Conservation (phyloP, 2,113 vertebrate genomes). For the Ochotona curzoniae region DNA sequence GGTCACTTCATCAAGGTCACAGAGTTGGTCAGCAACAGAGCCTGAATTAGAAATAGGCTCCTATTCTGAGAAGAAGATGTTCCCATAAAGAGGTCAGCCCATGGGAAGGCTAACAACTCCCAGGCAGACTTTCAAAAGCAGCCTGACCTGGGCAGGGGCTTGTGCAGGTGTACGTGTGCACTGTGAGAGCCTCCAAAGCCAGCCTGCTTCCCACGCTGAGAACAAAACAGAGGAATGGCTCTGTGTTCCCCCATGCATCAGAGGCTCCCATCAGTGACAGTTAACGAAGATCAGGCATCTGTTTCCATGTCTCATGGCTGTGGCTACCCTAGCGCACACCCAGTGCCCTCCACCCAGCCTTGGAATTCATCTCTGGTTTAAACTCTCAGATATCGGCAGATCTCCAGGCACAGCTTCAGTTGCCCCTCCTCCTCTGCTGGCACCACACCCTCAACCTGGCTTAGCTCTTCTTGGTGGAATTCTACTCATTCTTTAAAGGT, state of each 20-base stretch:
- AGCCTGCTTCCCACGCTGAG: neutral
- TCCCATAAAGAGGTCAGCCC: neutral
- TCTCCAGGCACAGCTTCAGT: neutral
- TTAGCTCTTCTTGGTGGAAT: neutral
- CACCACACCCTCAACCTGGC: neutral
- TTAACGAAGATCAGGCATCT: neutral
- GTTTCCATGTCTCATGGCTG: neutral
- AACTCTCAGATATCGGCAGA: neutral
- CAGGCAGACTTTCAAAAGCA: neutral
- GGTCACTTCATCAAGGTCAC: neutral
- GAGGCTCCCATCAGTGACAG: no score
- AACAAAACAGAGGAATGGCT: neutral
- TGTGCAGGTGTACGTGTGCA: neutral
- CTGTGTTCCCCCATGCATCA: neutral
- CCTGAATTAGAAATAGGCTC: neutral
- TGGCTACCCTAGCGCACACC: no score
- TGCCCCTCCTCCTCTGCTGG: neutral
- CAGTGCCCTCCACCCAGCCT: fast-evolving
- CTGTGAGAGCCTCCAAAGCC: neutral
- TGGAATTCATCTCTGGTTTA: neutral
- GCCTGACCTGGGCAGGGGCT: neutral
- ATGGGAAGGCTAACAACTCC: neutral
- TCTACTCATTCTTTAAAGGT: neutral
- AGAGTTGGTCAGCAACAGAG: neutral
- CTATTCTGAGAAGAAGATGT: neutral